A percentile compares a stretch with the other conserved stretches of the same genome.
phyloP scores from a whole-genome alignment of 1,140 invertebrate species.

The Pteromalus puparum region DNA sequence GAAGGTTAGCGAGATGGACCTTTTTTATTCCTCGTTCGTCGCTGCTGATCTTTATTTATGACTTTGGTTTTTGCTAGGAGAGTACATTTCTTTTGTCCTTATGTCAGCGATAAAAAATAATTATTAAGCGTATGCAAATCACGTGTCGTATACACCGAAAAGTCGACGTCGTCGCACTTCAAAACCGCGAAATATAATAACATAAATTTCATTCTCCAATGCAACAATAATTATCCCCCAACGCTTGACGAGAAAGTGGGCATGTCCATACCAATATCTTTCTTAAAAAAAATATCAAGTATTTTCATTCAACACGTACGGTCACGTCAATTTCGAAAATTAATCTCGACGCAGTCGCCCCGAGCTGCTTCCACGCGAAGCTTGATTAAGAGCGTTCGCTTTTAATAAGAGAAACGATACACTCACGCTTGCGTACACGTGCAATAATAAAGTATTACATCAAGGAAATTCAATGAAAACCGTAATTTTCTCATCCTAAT shows the following conservation, averaged over 20 bases:
- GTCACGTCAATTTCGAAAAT: constrained; percentile 19
- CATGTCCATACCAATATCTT: not conserved
- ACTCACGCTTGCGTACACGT: not conserved
- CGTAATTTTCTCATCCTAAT: constrained; percentile 47
- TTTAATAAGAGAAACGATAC: constrained; percentile 30
- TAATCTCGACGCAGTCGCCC: constrained; percentile 19
- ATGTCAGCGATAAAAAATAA: too few relatives aligned
- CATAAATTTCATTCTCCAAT: too few relatives aligned
- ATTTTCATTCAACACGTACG: not conserved
- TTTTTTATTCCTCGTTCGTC: not conserved
- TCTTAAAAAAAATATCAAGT: not conserved
- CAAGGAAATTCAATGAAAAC: constrained; percentile 40
- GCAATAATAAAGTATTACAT: constrained; percentile 40
- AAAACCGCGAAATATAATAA: too few relatives aligned
- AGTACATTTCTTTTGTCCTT: too few relatives aligned
- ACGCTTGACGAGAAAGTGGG: too few relatives aligned
- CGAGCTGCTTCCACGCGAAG: not conserved
- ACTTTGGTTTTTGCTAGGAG: not conserved
- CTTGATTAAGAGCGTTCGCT: constrained; percentile 32
- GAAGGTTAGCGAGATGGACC: not conserved
- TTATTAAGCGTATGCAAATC: too few relatives aligned
- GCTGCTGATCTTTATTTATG: constrained; percentile 17
- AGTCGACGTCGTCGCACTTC: too few relatives aligned
- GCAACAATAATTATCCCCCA: too few relatives aligned
- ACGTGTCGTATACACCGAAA: too few relatives aligned